Evolutionary conservation across 2,888 invertebrate species (phyloP), one percentile per base, ranked within the genome.

Genomic region (Meiosimyza platycephala): DNA sequence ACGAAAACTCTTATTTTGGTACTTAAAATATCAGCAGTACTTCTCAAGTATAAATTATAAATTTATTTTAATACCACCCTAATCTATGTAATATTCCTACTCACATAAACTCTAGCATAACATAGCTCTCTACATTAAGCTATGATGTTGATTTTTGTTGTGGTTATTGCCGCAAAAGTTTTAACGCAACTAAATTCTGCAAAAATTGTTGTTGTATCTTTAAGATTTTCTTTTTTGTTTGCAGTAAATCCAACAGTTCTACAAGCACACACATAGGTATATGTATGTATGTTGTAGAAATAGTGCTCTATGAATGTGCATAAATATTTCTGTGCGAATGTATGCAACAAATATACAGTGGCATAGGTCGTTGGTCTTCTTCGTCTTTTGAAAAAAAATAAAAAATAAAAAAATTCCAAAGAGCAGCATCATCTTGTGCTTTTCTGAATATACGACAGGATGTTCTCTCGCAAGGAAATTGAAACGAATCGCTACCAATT

Each of bases 331-430:
- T 67, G 54, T 57, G 59, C 22, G 68, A 59, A 6, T 68, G 68
- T 68, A 6, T 16, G 57, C 54, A 18, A n/a, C 16, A n/a, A 40
- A 52, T 63, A 12, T 50, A 15, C 48, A 60, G 66, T 66, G 72
- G 60, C 72, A 60, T 72, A 66, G 66, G 72, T 72, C 72, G 67
- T 62, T 66, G 67, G 28, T 68, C 68, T 48, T 55, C 67, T 67
- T 67, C 67, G 40, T 67, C 55, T 51, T 9, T 40, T 7, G 9
- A 40, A 40, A 9, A 9, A 9, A n/a, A n/a, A n/a, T n/a, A n/a
- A n/a, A 2, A 40, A 40, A 40, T 22, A 22, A 40, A 40, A 40
- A 40, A 7, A 40, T 40, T 40, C 40, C 40, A 40, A 9, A 40
- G 40, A 40, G 40, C 40, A 40, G 3, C 40, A 40, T 6, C 40